Evolutionary conservation across 2,113 vertebrate genomes (phyloP), one percentile per base, ranked within the genome.

Genomic region (Gallinago undulata): DNA sequence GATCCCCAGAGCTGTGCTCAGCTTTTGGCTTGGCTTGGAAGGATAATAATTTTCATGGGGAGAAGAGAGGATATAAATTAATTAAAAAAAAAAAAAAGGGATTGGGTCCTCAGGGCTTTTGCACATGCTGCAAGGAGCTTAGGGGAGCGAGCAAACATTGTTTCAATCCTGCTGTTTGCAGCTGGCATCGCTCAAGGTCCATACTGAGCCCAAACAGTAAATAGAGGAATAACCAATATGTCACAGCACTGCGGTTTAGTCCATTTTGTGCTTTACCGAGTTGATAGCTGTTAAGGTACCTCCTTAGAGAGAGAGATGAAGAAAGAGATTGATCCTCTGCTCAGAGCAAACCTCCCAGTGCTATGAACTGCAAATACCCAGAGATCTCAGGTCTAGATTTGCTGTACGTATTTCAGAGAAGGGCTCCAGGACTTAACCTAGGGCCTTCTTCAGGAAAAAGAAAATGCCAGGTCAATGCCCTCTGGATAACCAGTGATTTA

Each of bases 61-160:
- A 55, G 57, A 51, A 72, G 41, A 31, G 41, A 81, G 30, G 63
- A 45, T 41, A 62, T 63, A 81, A 77, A 84, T 62, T 2, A 8
- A 19, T 39, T 39, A 11, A 4, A 10, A 35, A 55, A 53, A 53
- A 31, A 53, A 31, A 66, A 53, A 28, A 4, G 19, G 63, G 47
- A 33, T 62, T 41, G 39, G 18, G 35, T 62, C 68, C 56, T 80
- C 4, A 1, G 53, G 74, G 57, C 18, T 60, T 55, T 70, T 84
- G 28, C 57, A 39, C 4, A 2, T 51, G 48, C 77, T 79, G 45
- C 67, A 60, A 59, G 63, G 67, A 86, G 47, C 21, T 66, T 19
- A 4, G 45, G 47, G 64, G 39, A 75, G 51, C 0, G 2, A 75
- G 45, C 8, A 3, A 45, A 39, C 1, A 0, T 41, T 23, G 41